phyloP scores from a whole-genome alignment of 1,140 invertebrate genomes.

The Pseudomyrmex gracilis region DNA sequence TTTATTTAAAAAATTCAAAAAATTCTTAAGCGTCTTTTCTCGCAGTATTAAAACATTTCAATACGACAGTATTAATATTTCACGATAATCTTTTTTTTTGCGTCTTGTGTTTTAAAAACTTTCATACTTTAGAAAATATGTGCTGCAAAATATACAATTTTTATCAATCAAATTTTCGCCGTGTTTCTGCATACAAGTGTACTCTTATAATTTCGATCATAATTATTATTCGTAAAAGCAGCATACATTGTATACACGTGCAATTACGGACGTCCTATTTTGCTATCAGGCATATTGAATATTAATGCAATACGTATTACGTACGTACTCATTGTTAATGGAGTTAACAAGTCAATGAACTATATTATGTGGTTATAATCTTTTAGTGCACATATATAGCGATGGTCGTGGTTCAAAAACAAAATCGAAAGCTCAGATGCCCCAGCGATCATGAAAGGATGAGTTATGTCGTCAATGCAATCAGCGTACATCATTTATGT shows the following conservation, averaged over 20 bases:
- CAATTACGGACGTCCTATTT: conserved; percentile 29
- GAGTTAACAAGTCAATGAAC: background rate
- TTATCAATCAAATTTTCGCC: background rate
- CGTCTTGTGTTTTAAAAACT: background rate
- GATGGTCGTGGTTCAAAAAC: background rate
- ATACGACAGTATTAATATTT: conserved; percentile 1
- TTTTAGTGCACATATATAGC: conserved; percentile 12
- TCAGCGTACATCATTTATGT: background rate
- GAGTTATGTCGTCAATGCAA: background rate
- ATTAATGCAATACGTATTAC: conserved; percentile 17
- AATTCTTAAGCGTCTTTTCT: background rate
- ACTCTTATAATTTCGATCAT: background rate
- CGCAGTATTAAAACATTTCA: background rate
- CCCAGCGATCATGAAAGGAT: background rate
- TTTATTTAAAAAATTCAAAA: background rate
- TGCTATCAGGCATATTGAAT: conserved; percentile 33
- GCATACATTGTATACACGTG: background rate
- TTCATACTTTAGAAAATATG: conserved; percentile 5
- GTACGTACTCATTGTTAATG: conserved; percentile 38
- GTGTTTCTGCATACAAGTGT: background rate
- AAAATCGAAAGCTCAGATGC: conserved; percentile 13
- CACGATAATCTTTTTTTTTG: background rate
- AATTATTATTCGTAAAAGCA: conserved; percentile 8
- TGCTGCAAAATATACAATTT: background rate
- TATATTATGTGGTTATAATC: conserved; percentile 31